Evolutionary conservation across 1,140 invertebrate species (phyloP).

Genomic region (Stenopsyche tienmushanensis): DNA sequence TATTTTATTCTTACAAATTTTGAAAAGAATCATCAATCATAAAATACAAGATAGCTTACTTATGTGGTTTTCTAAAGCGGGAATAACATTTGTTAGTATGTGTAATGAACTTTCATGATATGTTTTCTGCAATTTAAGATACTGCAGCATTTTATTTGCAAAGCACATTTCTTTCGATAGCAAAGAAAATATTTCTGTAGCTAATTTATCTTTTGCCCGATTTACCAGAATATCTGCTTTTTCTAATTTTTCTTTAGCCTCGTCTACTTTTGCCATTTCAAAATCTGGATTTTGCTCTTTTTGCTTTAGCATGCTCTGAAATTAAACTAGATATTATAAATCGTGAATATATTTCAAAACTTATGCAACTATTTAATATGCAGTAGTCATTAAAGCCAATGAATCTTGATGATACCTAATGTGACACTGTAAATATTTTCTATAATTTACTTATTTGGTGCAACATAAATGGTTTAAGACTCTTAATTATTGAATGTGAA

Average conservation of each 20-base stretch:
- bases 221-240: constrained; percentile 86
- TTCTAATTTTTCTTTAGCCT: constrained; percentile 82
- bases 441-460: too few species aligned
- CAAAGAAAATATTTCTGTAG: constrained; percentile 88
- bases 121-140: constrained; percentile 79
- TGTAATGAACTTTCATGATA: constrained; percentile 80
- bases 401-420: too few species aligned
- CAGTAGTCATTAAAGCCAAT: too few species aligned
- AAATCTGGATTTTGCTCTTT: constrained; percentile 55
- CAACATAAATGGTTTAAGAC: too few species aligned
- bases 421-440: too few species aligned
- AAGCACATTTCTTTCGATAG: constrained; percentile 85
- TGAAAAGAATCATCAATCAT: constrained; percentile 14
- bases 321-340: too few species aligned
- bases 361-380: too few species aligned
- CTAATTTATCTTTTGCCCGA: constrained; percentile 80
- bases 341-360: too few species aligned
- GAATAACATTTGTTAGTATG: constrained; percentile 74
- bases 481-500: too few species aligned
- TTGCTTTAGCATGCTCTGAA: constrained; percentile 50
- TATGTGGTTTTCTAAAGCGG: constrained; percentile 75
- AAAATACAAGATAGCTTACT: constrained; percentile 58
- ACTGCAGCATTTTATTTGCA: constrained; percentile 76
- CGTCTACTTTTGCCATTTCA: constrained; percentile 61
- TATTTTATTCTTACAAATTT: too few species aligned